Base-by-base conservation (phyloP, 2,113 vertebrate genomes). In the Python bivittatus region DNA sequence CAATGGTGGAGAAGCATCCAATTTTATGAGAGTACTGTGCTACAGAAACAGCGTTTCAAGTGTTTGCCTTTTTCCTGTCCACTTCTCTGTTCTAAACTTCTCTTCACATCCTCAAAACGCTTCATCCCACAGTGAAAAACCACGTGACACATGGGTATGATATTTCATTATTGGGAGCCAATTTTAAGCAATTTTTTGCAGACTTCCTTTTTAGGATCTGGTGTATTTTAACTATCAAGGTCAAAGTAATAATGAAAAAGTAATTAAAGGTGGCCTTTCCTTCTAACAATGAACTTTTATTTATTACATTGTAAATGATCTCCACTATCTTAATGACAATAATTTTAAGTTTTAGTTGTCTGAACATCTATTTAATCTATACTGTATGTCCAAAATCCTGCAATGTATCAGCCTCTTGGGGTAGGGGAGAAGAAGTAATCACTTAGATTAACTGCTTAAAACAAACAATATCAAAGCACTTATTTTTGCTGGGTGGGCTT, bases 291-390 rank as follows among this genome's bases (percentile, higher is more conserved):
- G 52, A 90, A 7, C 13, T 44, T 27, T 42, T 84, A 20, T 57
- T 90, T 90, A 22, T 25, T 79, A 90, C 23, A 25, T 38, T 83
- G 53, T 84, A 90, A 57, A 90, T 57, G 79, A 72, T 68, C 86
- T 89, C 44, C 53, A 86, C 27, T 54, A 54, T 20, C 15, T 29
- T 56, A 86, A 79, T 23, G 72, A 79, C 17, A 42, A 79, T 23
- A 79, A 25, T 57, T 42, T 44, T 57, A 60, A 15, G 3, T 42
- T 58, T 60, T 88, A 33, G 33, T 42, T 38, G 11, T 44, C 54
- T 60, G 33, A 11, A 88, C 20, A 60, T 87, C 9, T 38, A 87
- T 85, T 84, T 85, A 86, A 20, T 29, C 13, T 54, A n/a, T n/a
- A 86, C 13, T 86, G 4, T 42, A 79, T 79, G 7, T 42, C 17